Conservation (phyloP, 2,888 invertebrate genomes). For the Cephus rjabovi region DNA sequence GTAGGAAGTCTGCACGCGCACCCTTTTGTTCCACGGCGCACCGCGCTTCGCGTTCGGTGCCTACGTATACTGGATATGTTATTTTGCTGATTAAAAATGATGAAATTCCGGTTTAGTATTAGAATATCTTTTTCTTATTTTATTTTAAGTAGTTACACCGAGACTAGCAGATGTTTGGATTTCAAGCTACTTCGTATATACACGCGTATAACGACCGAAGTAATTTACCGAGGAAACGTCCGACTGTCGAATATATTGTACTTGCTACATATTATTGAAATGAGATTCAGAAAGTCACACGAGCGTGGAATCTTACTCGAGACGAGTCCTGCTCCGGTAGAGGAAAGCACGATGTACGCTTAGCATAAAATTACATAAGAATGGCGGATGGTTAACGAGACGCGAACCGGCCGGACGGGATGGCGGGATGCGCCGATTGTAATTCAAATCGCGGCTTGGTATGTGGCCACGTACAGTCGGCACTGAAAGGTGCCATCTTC, state of each 20-base stretch:
- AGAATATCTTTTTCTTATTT: background rate
- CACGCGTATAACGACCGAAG: background rate
- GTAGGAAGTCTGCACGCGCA: background rate
- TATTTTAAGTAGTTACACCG: background rate
- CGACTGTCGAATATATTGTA: background rate
- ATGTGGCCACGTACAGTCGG: conserved; percentile 17
- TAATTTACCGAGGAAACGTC: background rate
- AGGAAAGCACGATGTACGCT: conserved; percentile 25
- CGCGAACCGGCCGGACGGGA: conserved; percentile 42
- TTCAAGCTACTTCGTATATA: background rate
- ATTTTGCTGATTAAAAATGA: background rate
- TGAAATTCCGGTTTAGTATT: background rate
- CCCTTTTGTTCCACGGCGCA: background rate
- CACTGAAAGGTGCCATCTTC: conserved; percentile 9
- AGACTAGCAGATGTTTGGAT: background rate
- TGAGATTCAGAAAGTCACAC: background rate
- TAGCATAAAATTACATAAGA: conserved; percentile 58
- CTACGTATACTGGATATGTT: background rate
- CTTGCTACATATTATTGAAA: background rate
- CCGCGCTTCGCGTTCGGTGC: background rate
- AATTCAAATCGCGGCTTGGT: conserved; percentile 60
- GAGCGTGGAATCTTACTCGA: background rate
- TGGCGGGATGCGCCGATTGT: conserved; percentile 58
- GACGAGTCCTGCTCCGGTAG: background rate
- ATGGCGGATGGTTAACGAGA: conserved; percentile 48